Evolutionary conservation across 2,113 vertebrate genomes (phyloP), one percentile per base, ranked within the genome.

Genomic region (Ceyx melanurus): DNA sequence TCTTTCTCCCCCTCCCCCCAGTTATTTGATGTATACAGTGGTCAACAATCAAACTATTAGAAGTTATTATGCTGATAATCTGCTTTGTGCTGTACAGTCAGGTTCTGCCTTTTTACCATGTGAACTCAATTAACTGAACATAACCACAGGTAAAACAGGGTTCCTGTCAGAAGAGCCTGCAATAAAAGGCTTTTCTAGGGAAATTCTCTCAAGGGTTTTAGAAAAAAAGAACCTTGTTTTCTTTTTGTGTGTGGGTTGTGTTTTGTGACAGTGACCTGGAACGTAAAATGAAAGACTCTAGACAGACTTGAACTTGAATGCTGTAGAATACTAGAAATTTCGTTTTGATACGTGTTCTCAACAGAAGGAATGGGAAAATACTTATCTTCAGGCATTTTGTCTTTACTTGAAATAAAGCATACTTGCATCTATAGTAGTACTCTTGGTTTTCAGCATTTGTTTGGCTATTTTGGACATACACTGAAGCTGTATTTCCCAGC

Each of bases 311-410:
- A 51, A 57, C 29, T 53, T 3, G 5, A 84, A 48, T 58, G 67
- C 70, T 79, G 1, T 3, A 10, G 58, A 81, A 72, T 26, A 89
- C 80, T 72, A 88, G 79, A 65, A 91, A 72, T 58, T 91, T 87
- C 8, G 28, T 91, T 87, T 91, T 8, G 13, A 95, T 93, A 57
- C 6, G 29, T 53, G 45, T 85, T 89, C 58, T 48, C 2, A 1
- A 57, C 75, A 94, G 78, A 72, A 92, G 67, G 79, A 93, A 82
- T 89, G 82, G 35, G 62, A 94, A 85, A 93, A 96, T 89, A 79
- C 48, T 95, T 91, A 74, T 78, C 74, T 82, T 79, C 40, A 85
- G 75, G 79, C 79, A 88, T 89, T 88, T 88, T 88, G 90, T n/a
- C 64, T 82, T 89, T 91, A 45, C 58, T 94, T 93, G 90, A 92